phyloP scores from a whole-genome alignment of 1,140 invertebrate species.

The Vanessa tameamea region DNA sequence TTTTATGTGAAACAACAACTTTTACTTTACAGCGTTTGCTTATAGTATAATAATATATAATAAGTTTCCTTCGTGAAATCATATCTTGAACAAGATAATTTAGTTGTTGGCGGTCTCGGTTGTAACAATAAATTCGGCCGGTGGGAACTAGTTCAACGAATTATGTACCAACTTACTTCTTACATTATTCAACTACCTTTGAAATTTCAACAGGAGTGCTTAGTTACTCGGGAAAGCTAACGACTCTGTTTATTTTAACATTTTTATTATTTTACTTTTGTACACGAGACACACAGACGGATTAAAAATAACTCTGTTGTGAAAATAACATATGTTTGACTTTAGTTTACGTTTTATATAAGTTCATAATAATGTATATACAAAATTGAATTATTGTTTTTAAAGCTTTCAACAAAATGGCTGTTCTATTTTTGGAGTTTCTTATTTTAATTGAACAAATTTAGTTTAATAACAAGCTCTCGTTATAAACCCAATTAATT shows the following conservation, averaged over 20 bases:
- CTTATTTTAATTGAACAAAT: too few species aligned
- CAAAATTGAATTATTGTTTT: too few species aligned
- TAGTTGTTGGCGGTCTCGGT: slow-evolving; percentile 6
- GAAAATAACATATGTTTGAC: too few species aligned
- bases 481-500: too few species aligned
- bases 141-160: slow-evolving; percentile 7
- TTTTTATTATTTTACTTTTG: not conserved
- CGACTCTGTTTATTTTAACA: slow-evolving; percentile 1
- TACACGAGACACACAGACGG: too few species aligned
- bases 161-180: slow-evolving; percentile 15
- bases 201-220: slow-evolving; percentile 2
- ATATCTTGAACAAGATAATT: slow-evolving; percentile 8
- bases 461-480: too few species aligned
- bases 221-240: not conserved
- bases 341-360: too few species aligned
- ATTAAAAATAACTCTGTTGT: too few species aligned
- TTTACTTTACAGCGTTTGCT: not conserved
- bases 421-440: too few species aligned
- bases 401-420: too few species aligned
- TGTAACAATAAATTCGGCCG: slow-evolving; percentile 11
- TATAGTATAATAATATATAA: not conserved
- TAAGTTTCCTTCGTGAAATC: slow-evolving; percentile 5
- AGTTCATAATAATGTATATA: too few species aligned
- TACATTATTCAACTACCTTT: slow-evolving; percentile 20
- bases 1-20: not conserved